phyloP scores from a whole-genome alignment of 2,113 vertebrate genomes.

The Theropithecus gelada region DNA sequence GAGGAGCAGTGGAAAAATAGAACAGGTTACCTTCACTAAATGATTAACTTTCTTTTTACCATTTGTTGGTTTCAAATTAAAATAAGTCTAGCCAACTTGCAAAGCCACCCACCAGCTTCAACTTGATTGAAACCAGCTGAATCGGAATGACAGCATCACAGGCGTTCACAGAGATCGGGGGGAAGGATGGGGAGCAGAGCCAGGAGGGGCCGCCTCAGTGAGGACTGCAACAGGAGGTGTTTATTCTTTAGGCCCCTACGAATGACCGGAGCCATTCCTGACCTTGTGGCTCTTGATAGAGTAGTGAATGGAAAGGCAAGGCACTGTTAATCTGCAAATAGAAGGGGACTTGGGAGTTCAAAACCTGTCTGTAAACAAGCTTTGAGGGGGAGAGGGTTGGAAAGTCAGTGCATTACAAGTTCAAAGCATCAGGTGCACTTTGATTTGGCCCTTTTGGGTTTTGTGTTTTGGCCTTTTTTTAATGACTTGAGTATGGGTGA shows the following conservation, averaged over 20 bases:
- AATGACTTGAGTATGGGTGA: not conserved
- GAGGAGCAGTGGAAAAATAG: not conserved
- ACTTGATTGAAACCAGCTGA: conserved; percentile 28
- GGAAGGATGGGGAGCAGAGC: not conserved
- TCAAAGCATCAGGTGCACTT: not conserved
- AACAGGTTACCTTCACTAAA: not conserved
- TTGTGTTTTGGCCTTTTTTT: not conserved
- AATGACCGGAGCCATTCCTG: not conserved
- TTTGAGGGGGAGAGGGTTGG: not conserved
- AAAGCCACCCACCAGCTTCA: conserved; percentile 55
- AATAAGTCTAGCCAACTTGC: conserved; percentile 42
- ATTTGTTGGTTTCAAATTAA: conserved; percentile 57
- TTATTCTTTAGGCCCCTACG: not conserved
- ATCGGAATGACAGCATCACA: not conserved
- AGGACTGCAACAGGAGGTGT: not conserved
- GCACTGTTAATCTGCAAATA: not conserved
- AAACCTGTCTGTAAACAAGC: not conserved
- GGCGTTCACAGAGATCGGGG: not conserved
- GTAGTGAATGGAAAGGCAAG: not conserved
- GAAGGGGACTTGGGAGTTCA: not conserved
- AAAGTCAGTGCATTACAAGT: not conserved
- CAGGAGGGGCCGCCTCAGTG: not conserved
- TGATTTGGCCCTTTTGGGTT: not conserved
- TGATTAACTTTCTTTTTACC: conserved; percentile 17
- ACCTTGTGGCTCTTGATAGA: not conserved